These are phyloP conservation scores for Gallinago undulata DNA, from an alignment of 2,113 vertebrate genomes.

Conservation along the genomic window DNA sequence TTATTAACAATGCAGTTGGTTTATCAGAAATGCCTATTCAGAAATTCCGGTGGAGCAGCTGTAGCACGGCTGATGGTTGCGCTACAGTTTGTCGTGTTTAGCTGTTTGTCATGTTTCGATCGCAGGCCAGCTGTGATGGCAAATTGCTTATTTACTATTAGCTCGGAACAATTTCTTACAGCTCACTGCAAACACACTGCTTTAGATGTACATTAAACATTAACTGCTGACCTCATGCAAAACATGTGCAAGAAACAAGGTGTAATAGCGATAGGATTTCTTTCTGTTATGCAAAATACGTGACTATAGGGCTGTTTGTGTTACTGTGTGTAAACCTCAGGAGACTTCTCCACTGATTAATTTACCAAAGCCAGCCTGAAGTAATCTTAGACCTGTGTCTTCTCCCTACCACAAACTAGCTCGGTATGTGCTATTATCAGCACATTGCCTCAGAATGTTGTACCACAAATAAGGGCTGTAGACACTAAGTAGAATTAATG, in stretches of 20 bases:
- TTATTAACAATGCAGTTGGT: neutral
- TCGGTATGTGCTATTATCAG: constrained; percentile 7
- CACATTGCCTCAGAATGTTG: neutral
- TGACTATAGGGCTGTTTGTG: neutral
- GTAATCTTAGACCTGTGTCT: neutral
- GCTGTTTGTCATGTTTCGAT: neutral
- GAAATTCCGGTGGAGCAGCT: neutral
- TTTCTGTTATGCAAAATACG: constrained; percentile 1
- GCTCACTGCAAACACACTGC: neutral
- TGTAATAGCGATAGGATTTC: neutral
- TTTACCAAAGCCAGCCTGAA: neutral
- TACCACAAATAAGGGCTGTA: neutral
- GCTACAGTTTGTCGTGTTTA: neutral
- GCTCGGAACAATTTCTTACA: neutral
- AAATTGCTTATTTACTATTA: constrained; percentile 13
- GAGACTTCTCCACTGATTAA: neutral
- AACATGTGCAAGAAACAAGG: neutral
- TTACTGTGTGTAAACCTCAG: neutral
- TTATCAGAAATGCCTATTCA: neutral
- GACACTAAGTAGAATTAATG: constrained; percentile 26
- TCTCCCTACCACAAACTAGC: neutral
- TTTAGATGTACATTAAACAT: neutral
- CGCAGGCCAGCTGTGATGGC: constrained; percentile 18
- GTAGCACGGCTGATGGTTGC: neutral
- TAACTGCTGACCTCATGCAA: neutral